Evolutionary conservation across 2,888 invertebrate species (phyloP).

Genomic region (Lithophane socia): DNA sequence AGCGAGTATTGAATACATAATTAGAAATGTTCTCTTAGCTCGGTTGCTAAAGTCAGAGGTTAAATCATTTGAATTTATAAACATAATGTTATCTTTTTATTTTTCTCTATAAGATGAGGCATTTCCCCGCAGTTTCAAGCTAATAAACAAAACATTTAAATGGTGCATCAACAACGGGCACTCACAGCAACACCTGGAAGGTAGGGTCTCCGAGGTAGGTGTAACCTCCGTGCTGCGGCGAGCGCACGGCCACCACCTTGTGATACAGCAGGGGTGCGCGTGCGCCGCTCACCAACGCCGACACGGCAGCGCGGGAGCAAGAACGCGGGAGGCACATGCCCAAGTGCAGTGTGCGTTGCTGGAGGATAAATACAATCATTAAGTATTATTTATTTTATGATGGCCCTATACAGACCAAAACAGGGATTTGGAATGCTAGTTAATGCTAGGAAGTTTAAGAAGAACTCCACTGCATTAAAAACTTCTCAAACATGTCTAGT

Average conservation of each 20-base stretch:
- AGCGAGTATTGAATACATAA: slow-evolving; percentile 30
- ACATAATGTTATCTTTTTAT: not conserved
- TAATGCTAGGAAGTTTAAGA: not conserved
- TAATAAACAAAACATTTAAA: not conserved
- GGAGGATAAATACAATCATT: slow-evolving; percentile 52
- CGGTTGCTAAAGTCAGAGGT: slow-evolving; percentile 5
- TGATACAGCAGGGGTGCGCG: slow-evolving; percentile 84
- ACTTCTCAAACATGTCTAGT: not conserved
- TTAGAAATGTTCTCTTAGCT: slow-evolving; percentile 18
- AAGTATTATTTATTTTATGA: not conserved
- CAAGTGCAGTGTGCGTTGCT: slow-evolving; percentile 93
- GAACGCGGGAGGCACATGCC: slow-evolving; percentile 94
- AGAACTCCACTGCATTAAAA: not conserved
- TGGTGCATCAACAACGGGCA: slow-evolving; percentile 36
- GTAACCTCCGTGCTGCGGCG: slow-evolving; percentile 92
- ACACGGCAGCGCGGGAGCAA: slow-evolving; percentile 92
- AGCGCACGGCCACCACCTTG: slow-evolving; percentile 44
- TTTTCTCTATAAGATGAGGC: not conserved
- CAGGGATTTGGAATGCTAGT: not conserved
- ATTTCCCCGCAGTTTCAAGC: not conserved
- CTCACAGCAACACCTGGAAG: slow-evolving; percentile 93
- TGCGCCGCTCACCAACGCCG: slow-evolving; percentile 89
- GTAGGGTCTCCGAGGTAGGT: slow-evolving; percentile 92
- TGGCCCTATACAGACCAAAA: not conserved
- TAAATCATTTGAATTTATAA: not conserved